Conservation (phyloP, 2,888 invertebrate species). For the Leptinotarsa haldemani region DNA sequence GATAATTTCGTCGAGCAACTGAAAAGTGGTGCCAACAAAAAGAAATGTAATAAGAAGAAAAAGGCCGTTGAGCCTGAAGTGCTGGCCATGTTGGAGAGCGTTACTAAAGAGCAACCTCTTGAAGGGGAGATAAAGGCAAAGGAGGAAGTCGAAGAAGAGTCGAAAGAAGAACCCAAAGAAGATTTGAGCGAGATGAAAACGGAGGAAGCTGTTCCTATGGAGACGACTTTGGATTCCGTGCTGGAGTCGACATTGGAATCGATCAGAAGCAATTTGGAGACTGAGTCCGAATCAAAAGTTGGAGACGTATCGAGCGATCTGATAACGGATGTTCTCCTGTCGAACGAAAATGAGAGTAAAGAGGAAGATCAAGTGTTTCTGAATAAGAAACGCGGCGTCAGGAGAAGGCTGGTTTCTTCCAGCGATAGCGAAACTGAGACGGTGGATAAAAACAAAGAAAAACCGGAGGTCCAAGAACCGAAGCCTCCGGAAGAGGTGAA, state of each 20-base stretch:
- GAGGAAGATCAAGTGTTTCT: conserved; percentile 42
- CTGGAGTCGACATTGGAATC: background rate
- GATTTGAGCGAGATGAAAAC: background rate
- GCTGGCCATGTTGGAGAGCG: conserved; percentile 56
- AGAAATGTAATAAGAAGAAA: conserved; percentile 66
- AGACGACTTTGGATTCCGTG: conserved; percentile 8
- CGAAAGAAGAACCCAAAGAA: conserved; percentile 24
- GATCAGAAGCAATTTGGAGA: conserved; percentile 7
- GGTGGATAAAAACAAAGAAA: conserved; percentile 19
- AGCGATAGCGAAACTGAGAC: conserved; percentile 57
- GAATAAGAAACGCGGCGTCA: conserved; percentile 47
- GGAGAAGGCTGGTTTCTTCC: conserved; percentile 48
- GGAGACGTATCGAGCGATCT: conserved; percentile 15
- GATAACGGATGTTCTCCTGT: conserved; percentile 2
- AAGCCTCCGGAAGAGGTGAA: conserved; percentile 22
- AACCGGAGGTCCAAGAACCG: conserved; percentile 24
- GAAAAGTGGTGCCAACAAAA: conserved; percentile 71
- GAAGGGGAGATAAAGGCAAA: conserved; percentile 47
- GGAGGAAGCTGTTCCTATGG: background rate
- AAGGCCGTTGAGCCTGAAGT: conserved; percentile 61
- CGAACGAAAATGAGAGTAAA: conserved; percentile 36
- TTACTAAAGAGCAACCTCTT: conserved; percentile 55
- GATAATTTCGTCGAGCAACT: conserved; percentile 84
- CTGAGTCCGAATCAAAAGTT: conserved; percentile 23
- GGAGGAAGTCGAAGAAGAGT: conserved; percentile 34